Percentiles rank a stretch among this genome's conserved stretches.
Evolutionary conservation across 2,797 vertebrate species (phyloP).

Genomic region (Sandelia bainsii): DNA sequence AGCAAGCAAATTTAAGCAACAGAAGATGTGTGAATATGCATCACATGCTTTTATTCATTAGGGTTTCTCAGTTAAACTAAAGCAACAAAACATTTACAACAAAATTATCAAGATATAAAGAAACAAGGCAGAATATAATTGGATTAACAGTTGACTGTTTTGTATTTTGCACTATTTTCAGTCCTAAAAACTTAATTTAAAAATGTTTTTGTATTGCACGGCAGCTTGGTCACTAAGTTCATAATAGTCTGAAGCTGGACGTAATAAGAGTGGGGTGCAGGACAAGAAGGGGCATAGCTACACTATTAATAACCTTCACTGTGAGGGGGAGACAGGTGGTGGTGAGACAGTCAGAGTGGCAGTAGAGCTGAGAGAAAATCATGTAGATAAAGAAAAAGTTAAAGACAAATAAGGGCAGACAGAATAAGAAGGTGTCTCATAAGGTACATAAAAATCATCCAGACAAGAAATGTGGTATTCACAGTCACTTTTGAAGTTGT

Average conservation of each 20-base stretch:
- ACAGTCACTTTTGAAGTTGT: no score
- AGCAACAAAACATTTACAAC: no score
- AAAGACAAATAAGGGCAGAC: background rate
- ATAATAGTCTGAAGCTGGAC: background rate
- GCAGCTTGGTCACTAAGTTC: background rate
- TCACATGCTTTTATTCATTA: no score
- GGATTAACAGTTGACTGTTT: background rate
- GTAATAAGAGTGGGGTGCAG: conserved; percentile 10
- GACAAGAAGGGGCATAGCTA: background rate
- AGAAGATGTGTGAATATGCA: background rate
- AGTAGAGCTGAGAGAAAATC: background rate
- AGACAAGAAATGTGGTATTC: conserved; percentile 46
- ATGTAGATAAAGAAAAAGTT: background rate
- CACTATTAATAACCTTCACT: conserved; percentile 64
- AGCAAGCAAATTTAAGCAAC: no score
- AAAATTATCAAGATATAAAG: background rate
- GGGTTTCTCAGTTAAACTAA: background rate
- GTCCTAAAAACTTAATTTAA: background rate
- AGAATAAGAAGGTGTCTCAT: conserved; percentile 65
- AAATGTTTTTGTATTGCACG: background rate
- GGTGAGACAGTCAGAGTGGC: conserved; percentile 10
- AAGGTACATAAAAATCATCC: conserved; percentile 50
- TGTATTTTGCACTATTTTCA: background rate
- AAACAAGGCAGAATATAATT: background rate
- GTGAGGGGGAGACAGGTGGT: conserved; percentile 33